Percentiles rank a stretch among this genome's conserved stretches.
phyloP scores from a whole-genome alignment of 2,888 invertebrate species.

The Caenorhabditis sp. region DNA sequence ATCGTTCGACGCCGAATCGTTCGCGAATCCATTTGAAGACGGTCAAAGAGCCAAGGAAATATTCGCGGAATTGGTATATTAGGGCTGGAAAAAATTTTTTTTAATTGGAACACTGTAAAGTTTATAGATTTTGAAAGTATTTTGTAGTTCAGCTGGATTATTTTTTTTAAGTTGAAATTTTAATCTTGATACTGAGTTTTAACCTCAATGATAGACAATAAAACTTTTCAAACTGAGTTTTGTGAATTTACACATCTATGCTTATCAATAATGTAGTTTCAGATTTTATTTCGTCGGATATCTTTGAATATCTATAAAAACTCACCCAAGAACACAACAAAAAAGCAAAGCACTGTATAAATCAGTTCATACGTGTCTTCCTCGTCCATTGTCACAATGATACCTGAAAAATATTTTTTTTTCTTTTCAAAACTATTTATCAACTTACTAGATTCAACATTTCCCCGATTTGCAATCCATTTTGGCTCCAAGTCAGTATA shows the following conservation, averaged over 20 bases:
- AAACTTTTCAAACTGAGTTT: background rate
- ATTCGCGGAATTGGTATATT: slow-evolving; percentile 30
- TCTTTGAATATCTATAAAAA: background rate
- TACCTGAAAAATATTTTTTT: background rate
- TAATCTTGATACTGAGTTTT: no score
- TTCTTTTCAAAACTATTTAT: slow-evolving; percentile 6
- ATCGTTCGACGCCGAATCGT: slow-evolving; percentile 21
- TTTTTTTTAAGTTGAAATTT: no score
- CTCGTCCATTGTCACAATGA: slow-evolving; percentile 2
- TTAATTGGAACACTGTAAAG: no score
- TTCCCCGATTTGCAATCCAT: background rate
- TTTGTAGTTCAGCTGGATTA: no score
- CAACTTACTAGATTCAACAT: slow-evolving; percentile 7
- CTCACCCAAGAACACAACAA: slow-evolving; percentile 16
- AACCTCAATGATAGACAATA: no score
- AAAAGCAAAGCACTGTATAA: slow-evolving; percentile 2
- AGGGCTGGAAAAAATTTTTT: slow-evolving; percentile 25
- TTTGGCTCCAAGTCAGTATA: slow-evolving; percentile 26
- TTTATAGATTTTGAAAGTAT: no score
- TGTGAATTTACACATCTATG: background rate
- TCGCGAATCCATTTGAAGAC: slow-evolving; percentile 26
- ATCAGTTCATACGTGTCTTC: background rate
- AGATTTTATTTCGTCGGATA: no score
- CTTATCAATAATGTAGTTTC: no score
- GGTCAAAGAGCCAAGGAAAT: slow-evolving; percentile 12